Evolutionary conservation across 2,888 invertebrate species (phyloP), one percentile per base, ranked within the genome.

Genomic region (Heliconius ismenius): DNA sequence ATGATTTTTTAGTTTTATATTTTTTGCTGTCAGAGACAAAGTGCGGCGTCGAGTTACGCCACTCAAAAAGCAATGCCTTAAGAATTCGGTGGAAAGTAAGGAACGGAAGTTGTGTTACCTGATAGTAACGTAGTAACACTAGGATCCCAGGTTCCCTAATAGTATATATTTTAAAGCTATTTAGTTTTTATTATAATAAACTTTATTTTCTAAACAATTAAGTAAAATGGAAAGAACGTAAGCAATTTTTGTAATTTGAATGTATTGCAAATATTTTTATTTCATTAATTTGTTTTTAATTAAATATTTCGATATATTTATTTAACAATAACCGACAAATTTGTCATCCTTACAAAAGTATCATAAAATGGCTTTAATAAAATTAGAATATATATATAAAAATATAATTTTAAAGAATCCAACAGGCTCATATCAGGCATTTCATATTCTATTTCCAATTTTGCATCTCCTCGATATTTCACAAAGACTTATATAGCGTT

Each of bases 381-480:
- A 10, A 58, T 18, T 49, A 9, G 0, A 49, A 49, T 49, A 49
- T 7, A 49, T 21, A 21, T 28, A 49, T 7, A 26, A 70, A 15
- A n/a, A 69, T 10, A 15, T 10, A 9, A 49, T 26, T 54, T 26
- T 54, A 26, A 4, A 69, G 32, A 9, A 4, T 36, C 10, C 58
- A 73, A 73, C 18, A 63, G 43, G 24, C 62, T 73, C 26, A 26
- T 43, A 39, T 60, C 24, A 63, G 39, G 26, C 21, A 21, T 62
- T 63, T 43, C 11, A 73, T 39, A 43, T 62, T 62, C 11, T 21
- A 70, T 62, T 73, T 73, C 39, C 62, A 73, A 73, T 73, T 62
- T 73, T 26, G 21, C 62, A 73, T 63, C 11, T 73, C 18, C 11
- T 73, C 13, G 63, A 73, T 60, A 18, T 63, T 73, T 21, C 43